phyloP scores from a whole-genome alignment of 2,113 vertebrate genomes.

The Labeo rohita region DNA sequence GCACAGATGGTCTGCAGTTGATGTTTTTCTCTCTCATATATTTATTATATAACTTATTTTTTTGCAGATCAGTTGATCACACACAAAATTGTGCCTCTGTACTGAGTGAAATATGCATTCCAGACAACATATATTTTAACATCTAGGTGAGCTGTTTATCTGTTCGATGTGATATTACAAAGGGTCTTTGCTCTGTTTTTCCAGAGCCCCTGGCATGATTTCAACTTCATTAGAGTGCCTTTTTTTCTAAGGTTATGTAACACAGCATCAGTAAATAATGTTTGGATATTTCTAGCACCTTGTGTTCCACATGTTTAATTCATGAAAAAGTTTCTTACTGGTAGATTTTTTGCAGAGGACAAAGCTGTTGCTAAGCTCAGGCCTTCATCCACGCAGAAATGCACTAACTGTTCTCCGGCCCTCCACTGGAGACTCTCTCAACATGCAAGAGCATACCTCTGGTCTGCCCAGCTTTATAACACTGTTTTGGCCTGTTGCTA shows the following conservation, averaged over 20 bases:
- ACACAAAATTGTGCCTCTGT: neutral
- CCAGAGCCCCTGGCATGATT: slow-evolving; percentile 51
- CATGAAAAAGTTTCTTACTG: slow-evolving; percentile 75
- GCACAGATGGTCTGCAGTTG: neutral
- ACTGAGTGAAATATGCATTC: neutral
- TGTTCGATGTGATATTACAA: neutral
- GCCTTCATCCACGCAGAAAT: slow-evolving; percentile 82
- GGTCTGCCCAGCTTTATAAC: slow-evolving; percentile 58
- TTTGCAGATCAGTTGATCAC: neutral
- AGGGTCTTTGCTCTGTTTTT: slow-evolving; percentile 34
- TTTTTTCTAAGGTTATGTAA: slow-evolving; percentile 74
- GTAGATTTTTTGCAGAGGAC: slow-evolving; percentile 78
- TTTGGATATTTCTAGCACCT: slow-evolving; percentile 74
- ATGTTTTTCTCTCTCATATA: neutral
- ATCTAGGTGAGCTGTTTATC: neutral
- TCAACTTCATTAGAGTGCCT: slow-evolving; percentile 60
- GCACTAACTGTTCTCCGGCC: slow-evolving; percentile 75
- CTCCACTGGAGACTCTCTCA: slow-evolving; percentile 76
- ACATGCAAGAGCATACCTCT: slow-evolving; percentile 72
- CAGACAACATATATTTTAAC: neutral
- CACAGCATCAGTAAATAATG: slow-evolving; percentile 76
- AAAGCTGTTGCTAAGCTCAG: slow-evolving; percentile 97
- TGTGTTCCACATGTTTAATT: slow-evolving; percentile 78
- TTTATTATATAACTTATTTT: neutral
- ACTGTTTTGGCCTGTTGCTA: slow-evolving; percentile 68